Conservation (phyloP, 2,113 vertebrate species). For the Prionailurus viverrinus region DNA sequence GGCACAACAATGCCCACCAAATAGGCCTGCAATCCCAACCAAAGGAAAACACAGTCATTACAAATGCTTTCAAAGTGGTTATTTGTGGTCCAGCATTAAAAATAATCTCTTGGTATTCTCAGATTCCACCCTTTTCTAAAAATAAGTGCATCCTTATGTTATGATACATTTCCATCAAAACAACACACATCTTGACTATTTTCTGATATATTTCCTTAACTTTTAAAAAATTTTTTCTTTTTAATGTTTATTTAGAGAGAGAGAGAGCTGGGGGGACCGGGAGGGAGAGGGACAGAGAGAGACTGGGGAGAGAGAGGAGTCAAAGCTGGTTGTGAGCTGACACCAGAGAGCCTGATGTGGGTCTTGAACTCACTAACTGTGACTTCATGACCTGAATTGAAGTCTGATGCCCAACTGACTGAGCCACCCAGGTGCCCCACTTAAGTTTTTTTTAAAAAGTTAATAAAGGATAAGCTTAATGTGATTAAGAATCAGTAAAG, state of each 20-base stretch:
- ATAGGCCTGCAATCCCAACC: slow-evolving; percentile 90
- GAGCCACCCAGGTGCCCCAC: no score
- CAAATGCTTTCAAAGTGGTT: slow-evolving; percentile 25
- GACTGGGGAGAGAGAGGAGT: no score
- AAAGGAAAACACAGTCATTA: slow-evolving; percentile 46
- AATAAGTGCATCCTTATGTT: slow-evolving; percentile 22
- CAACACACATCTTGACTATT: background rate
- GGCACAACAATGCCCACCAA: slow-evolving; percentile 97
- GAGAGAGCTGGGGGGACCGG: no score
- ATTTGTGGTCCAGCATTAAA: slow-evolving; percentile 43
- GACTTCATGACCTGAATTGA: no score
- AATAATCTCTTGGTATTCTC: slow-evolving; percentile 58
- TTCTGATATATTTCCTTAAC: background rate
- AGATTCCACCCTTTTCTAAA: slow-evolving; percentile 55
- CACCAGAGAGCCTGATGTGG: no score
- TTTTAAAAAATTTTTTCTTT: background rate
- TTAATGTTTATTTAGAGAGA: no score
- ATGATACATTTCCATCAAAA: slow-evolving; percentile 53
- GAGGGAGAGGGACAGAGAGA: no score
- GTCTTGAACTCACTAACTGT: no score
- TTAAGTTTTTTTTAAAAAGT: background rate
- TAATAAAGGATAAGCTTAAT: background rate
- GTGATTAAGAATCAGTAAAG: background rate
- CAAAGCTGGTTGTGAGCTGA: no score
- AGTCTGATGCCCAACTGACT: no score